Evolutionary conservation across 2,888 invertebrate species (phyloP).

Genomic region (Sesia bembeciformis): DNA sequence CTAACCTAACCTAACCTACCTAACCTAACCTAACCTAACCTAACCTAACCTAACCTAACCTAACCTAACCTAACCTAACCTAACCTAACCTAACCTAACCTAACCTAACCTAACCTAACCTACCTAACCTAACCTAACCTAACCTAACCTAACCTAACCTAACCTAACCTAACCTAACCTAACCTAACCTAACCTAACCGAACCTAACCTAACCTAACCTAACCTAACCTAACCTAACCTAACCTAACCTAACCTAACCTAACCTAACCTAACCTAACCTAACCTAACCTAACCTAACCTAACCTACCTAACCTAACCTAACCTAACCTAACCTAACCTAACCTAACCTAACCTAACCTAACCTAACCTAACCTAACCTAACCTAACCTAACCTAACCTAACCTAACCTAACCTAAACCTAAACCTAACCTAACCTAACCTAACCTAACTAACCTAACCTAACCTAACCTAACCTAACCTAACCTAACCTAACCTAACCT

Average conservation of each 20-base stretch:
- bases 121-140: background rate
- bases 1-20: background rate
- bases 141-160: background rate
- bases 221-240: background rate
- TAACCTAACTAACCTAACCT: background rate
- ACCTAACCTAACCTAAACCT: background rate
- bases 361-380: background rate
- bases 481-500: background rate
- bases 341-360: background rate
- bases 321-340: no score
- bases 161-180: background rate
- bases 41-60: background rate
- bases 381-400: background rate
- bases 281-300: background rate
- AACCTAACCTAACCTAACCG: background rate
- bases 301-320: background rate
- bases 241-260: background rate
- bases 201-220: background rate
- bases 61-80: background rate
- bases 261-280: background rate
- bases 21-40: background rate
- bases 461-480: no score
- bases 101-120: background rate
- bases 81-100: background rate
- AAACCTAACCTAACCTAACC: background rate